phyloP scores from a whole-genome alignment of 2,113 vertebrate genomes.

The Gymnarchus niloticus region DNA sequence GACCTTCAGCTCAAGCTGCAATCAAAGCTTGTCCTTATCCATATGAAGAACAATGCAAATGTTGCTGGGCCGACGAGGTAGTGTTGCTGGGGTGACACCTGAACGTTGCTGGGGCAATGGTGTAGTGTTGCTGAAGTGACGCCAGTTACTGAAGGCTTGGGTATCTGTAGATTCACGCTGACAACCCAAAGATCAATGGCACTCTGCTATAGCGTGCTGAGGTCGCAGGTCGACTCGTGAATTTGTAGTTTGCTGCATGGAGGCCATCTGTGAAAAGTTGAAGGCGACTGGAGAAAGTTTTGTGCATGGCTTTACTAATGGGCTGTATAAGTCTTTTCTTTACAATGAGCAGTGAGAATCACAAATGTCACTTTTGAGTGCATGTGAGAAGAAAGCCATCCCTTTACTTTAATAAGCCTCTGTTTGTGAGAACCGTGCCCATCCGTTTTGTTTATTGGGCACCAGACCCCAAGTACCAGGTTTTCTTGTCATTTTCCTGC shows the following conservation, averaged over 20 bases:
- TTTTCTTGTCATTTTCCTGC: conserved; percentile 11
- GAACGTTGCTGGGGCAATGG: too few relatives aligned
- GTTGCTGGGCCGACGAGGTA: too few relatives aligned
- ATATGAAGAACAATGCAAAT: too few relatives aligned
- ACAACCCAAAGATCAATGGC: neutral
- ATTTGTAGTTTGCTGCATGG: neutral
- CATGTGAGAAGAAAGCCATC: conserved; percentile 35
- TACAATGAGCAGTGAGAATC: conserved; percentile 38
- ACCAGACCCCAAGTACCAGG: neutral
- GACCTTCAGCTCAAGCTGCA: neutral
- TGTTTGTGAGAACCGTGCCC: conserved; percentile 34
- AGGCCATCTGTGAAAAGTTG: neutral
- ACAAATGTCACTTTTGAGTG: conserved; percentile 35
- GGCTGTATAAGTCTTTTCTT: conserved; percentile 36
- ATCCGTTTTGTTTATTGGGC: conserved; percentile 35
- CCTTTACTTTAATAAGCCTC: conserved; percentile 42
- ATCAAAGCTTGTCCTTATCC: neutral
- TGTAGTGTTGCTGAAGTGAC: neutral
- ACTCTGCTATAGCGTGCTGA: neutral
- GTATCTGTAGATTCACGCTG: neutral
- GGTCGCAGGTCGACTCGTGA: neutral
- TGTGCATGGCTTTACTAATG: conserved; percentile 35
- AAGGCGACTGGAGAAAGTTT: conserved; percentile 27
- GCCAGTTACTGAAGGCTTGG: neutral
- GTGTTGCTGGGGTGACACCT: too few relatives aligned